phyloP scores from a whole-genome alignment of 2,888 invertebrate genomes.

The Drosophila affinis region DNA sequence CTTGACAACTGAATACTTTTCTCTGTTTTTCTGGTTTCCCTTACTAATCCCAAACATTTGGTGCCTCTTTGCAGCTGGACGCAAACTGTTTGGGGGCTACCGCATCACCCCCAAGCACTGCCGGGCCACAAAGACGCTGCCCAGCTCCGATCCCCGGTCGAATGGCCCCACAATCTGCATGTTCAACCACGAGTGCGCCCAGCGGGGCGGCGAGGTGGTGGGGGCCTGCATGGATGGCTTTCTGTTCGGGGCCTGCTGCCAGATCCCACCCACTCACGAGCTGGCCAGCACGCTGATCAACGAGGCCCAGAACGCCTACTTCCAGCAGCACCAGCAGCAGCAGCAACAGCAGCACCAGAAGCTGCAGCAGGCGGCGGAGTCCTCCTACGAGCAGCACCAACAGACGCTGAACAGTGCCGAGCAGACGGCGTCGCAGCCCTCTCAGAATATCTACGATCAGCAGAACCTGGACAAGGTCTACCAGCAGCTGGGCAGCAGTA shows the following conservation, averaged over 20 bases:
- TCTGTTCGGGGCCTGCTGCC: constrained; percentile 93
- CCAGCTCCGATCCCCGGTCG: constrained; percentile 85
- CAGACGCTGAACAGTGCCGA: constrained; percentile 52
- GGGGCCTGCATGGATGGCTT: constrained; percentile 95
- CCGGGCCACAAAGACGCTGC: constrained; percentile 88
- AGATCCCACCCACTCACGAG: constrained; percentile 86
- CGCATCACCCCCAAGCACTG: constrained; percentile 93
- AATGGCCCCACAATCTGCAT: constrained; percentile 92
- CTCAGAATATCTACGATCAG: constrained; percentile 58
- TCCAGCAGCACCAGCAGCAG: constrained; percentile 72
- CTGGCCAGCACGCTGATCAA: constrained; percentile 82
- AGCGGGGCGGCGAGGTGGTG: constrained; percentile 91
- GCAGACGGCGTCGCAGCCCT: constrained; percentile 34
- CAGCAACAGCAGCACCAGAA: constrained; percentile 63
- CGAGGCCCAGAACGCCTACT: constrained; percentile 77
- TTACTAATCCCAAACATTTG: not conserved
- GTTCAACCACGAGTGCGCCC: constrained; percentile 95
- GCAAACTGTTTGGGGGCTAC: constrained; percentile 93
- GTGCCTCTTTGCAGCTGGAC: constrained; percentile 82
- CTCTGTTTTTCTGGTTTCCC: not conserved
- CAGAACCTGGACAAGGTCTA: constrained; percentile 76
- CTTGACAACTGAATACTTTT: not conserved
- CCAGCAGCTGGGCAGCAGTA: constrained; percentile 70
- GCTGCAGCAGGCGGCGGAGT: constrained; percentile 58
- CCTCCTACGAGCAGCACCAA: constrained; percentile 64